Evolutionary conservation across 2,888 invertebrate genomes (phyloP).

Genomic region (Timema cristinae): DNA sequence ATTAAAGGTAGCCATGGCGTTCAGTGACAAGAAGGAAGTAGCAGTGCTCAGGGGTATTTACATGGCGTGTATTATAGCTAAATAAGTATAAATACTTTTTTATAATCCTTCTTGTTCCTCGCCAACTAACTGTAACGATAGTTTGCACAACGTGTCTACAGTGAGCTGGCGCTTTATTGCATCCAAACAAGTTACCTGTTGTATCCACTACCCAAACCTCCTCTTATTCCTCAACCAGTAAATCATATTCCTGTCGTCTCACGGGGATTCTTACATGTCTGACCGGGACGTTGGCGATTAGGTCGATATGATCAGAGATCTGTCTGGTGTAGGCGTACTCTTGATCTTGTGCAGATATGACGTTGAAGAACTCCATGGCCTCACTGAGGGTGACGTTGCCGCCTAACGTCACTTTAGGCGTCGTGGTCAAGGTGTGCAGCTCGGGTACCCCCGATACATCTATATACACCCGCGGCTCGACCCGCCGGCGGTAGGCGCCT

Average conservation of each 20-base stretch:
- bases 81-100: no score
- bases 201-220: no score
- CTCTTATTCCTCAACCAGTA: no score
- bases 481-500: conserved; percentile 48
- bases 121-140: no score
- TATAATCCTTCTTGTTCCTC: neutral
- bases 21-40: no score
- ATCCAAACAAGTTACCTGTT: no score
- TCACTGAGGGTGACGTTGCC: conserved; percentile 55
- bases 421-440: conserved; percentile 47
- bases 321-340: conserved; percentile 37
- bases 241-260: no score
- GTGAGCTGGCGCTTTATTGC: neutral
- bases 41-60: no score
- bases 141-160: no score
- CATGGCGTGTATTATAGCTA: no score
- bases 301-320: conserved; percentile 42
- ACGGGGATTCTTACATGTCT: conserved; percentile 41
- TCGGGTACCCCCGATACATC: conserved; percentile 59
- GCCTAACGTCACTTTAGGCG: conserved; percentile 52
- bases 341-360: conserved; percentile 20
- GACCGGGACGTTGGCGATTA: conserved; percentile 44
- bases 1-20: no score
- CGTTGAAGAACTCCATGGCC: conserved; percentile 49
- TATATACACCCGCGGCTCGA: conserved; percentile 54